These are phyloP conservation scores for Nemoura dubitans DNA, from an alignment of 2,888 invertebrate genomes.

Conservation along the genomic window DNA sequence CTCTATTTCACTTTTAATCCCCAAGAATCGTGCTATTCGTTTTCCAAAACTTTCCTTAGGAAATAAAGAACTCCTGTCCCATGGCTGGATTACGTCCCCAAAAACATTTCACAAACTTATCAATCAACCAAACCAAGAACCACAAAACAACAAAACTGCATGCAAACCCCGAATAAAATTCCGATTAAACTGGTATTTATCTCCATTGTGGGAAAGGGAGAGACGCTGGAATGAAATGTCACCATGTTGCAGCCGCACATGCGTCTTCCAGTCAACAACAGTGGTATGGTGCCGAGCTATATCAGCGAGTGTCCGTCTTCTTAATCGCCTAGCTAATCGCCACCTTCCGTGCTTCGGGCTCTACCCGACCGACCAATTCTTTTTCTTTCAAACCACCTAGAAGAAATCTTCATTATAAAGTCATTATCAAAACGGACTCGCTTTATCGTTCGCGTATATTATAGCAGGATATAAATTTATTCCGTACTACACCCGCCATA, in stretches of 20 bases:
- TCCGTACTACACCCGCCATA: background rate
- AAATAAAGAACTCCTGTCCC: too few species aligned
- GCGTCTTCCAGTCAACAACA: background rate
- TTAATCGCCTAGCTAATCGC: background rate
- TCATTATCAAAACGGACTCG: background rate
- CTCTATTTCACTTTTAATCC: too few species aligned
- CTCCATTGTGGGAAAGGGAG: background rate
- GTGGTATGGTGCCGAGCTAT: too few species aligned
- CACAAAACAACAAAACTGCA: background rate
- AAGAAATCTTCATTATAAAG: conserved; percentile 9
- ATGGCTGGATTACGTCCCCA: too few species aligned
- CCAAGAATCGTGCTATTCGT: too few species aligned
- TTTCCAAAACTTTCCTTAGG: too few species aligned
- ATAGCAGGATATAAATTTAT: background rate
- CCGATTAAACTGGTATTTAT: background rate
- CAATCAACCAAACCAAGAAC: background rate
- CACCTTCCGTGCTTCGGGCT: background rate
- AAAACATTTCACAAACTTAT: background rate
- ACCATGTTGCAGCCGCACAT: background rate
- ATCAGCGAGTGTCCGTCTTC: too few species aligned
- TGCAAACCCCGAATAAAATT: background rate
- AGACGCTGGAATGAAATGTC: background rate
- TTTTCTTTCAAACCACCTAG: background rate
- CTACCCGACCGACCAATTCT: background rate
- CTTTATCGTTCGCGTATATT: too few species aligned